Base-by-base conservation (phyloP, 2,888 invertebrate species). In the Ceramica pisi region DNA sequence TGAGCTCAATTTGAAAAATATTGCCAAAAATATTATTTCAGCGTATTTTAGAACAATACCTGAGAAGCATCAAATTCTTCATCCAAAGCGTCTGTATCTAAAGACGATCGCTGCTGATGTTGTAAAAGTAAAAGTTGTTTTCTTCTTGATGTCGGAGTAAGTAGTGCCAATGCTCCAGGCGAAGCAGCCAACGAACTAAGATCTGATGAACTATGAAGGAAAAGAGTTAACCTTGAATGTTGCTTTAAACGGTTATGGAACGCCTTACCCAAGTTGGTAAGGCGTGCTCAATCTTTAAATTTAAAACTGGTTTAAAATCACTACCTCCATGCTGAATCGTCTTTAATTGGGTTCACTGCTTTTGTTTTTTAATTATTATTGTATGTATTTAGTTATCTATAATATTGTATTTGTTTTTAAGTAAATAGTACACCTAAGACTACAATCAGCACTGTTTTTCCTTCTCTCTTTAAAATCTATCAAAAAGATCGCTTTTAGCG, bases 61-160 rank as follows among this genome's bases (percentile, higher is more conserved):
- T 97, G 97, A 77, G 97, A 97, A 55, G 96, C 96, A 89, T 97
- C 96, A 86, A 97, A 96, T 91, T 97, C 97, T 87, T 97, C 97
- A 81, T 98, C 98, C 71, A 98, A 94, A 26, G 97, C 98, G 89
- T 98, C 98, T 1, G 98, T 98, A 89, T 98, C 98, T 93, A 98
- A 97, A 19, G 98, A 98, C 71, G 98, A 98, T 80, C 98, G 96
- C 92, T 98, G 98, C 89, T 98, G 98, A 91, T 98, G 98, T 90
- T 98, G 98, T 65, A 98, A 93, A 84, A 98, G 92, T 50, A 98
- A 94, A 48, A 98, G 95, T 88, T 98, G 98, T 93, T 98, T 97
- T 85, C 98, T 96, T 88, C 97, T 97, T 1, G 98, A 97, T 10
- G 98, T 98, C 0, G 98, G 98, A 26, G 98, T 98, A 44, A 98